Evolutionary conservation across 2,888 invertebrate genomes (phyloP), one percentile per base, ranked within the genome.

Genomic region (Chrysotoxum bicinctum): DNA sequence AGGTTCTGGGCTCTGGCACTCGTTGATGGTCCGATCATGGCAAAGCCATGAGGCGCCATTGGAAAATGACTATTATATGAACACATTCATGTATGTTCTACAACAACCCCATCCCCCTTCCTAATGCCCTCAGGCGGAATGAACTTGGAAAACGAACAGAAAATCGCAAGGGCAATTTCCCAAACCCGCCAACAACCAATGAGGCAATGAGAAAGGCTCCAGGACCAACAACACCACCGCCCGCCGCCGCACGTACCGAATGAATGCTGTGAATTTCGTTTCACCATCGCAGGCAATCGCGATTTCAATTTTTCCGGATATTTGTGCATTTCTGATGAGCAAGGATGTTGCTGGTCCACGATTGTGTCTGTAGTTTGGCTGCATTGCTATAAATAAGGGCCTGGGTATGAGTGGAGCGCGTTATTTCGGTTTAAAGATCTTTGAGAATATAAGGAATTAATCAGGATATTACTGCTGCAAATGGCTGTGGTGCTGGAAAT

Each of bases 361-460:
- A 1, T 3, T 37, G 2, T 21, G 19, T 58, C 16, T 14, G 7
- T 12, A 19, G 14, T 35, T 12, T 35, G n/a, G 9, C 16, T 40
- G 21, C 12, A 35, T 37, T 37, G 21, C 58, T 21, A n/a, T 37
- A 9, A 26, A 30, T 30, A 19, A 4, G 3, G 12, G 35, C 0
- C 6, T 0, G 35, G n/a, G 12, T 10, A 12, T 3, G 12, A 16
- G 23, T 12, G 4, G 9, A 10, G 19, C 35, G 23, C 40, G 58
- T 43, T 19, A 64, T 56, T 68, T 60, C 32, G 64, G 26, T 16
- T 68, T 30, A 52, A 73, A 68, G 68, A 62, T 81, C 84, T 81
- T 85, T 80, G 70, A 68, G 81, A 85, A 85, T 72, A 81, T 81
- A 80, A 81, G 75, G 84, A 72, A 85, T 85, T 85, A 80, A 85